phyloP scores from a whole-genome alignment of 2,113 vertebrate species.

The Petaurus breviceps region DNA sequence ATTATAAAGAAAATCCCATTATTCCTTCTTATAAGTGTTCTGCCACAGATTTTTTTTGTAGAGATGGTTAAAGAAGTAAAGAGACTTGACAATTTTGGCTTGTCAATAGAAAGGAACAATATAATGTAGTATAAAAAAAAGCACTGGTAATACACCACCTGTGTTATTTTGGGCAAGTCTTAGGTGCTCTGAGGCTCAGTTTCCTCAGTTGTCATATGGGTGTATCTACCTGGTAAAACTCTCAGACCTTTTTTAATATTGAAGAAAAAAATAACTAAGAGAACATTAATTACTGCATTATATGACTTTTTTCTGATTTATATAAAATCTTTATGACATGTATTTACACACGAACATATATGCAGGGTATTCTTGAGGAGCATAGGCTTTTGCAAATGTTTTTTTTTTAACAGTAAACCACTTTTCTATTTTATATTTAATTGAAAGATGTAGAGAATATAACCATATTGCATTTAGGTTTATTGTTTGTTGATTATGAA shows the following conservation, averaged over 20 bases:
- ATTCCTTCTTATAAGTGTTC: neutral
- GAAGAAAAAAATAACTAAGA: neutral
- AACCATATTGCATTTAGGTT: neutral
- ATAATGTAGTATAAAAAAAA: neutral
- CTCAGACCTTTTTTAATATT: neutral
- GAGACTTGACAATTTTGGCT: too few relatives aligned
- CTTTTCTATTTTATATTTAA: neutral
- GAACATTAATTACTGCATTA: neutral
- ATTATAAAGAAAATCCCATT: neutral
- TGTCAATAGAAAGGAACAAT: neutral
- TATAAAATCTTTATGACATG: neutral
- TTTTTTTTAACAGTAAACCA: neutral
- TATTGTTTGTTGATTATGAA: neutral
- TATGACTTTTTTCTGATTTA: neutral
- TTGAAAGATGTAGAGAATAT: neutral
- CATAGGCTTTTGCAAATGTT: neutral
- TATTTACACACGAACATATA: neutral
- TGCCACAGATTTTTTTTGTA: neutral
- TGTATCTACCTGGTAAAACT: neutral
- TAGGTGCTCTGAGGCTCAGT: neutral
- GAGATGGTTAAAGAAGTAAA: too few relatives aligned
- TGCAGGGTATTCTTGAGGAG: neutral
- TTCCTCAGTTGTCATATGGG: neutral
- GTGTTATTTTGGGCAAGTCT: neutral
- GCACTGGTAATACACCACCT: neutral